Base-by-base conservation (phyloP, 2,797 vertebrate genomes). In the Dendrocincla fuliginosa region DNA sequence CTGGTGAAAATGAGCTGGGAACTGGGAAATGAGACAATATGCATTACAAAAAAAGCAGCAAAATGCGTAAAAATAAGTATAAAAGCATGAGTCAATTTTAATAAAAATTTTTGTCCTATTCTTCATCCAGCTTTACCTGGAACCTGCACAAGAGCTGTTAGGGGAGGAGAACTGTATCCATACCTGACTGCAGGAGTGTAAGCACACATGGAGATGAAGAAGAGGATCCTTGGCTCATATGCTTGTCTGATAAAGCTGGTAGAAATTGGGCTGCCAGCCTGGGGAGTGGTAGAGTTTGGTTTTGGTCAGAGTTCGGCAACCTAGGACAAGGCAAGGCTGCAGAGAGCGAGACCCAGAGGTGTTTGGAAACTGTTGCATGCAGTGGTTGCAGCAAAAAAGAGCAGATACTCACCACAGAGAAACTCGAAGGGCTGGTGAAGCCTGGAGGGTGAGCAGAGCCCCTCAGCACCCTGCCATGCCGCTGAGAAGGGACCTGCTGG, bases 121-220 rank as follows among this genome's bases (percentile, higher is more conserved):
- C 39, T 77, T 75, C 25, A 47, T 42, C 24, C 25, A 33, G 4
- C 24, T 82, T 10, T 68, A 63, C 39, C 28, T 52, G 39, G 30
- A 75, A 52, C 15, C 55, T 81, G 14, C 56, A 56, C 53, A 56
- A 35, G 55, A 79, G 35, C 46, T 88, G 55, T 65, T 47, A 25
- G 46, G 18, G 14, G 14, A 67, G 19, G 55, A 89, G 41, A 76
- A 13, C 28, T 68, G 19, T 22, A 5, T 37, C 56, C 64, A 81
- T 17, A 47, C 9, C 16, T 0, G 3, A 64, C 27, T 42, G 39
- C 13, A 27, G 44, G 10, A 42, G 39, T 1, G 0, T 50, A 42
- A 57, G 28, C 33, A 22, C 7, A 13, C 1, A 0, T 13, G 33
- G 41, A 42, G 28, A 53, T 23, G 35, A 79, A 24, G 35, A 79